Conservation (phyloP, 2,888 invertebrate species). For the Neoscelio sp. region DNA sequence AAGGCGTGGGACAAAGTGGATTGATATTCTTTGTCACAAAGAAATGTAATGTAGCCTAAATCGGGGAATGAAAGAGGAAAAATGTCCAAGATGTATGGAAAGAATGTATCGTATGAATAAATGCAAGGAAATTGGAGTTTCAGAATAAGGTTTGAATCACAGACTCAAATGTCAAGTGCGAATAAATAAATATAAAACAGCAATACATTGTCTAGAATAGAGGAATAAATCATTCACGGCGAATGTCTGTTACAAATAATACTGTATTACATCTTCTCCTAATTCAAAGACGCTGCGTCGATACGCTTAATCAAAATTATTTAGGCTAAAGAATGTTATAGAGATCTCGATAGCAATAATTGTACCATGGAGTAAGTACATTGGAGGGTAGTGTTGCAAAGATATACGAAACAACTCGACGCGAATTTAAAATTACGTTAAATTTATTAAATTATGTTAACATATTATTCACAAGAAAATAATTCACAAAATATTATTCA, state of each 20-base stretch:
- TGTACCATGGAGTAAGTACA: constrained; percentile 3
- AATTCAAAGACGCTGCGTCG: constrained; percentile 27
- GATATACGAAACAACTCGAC: constrained; percentile 15
- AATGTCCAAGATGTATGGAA: constrained; percentile 52
- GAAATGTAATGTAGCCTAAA: constrained; percentile 51
- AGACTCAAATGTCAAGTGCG: constrained; percentile 67
- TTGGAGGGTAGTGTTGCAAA: constrained; percentile 5
- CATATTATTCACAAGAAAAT: constrained; percentile 34
- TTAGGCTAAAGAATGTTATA: constrained; percentile 13
- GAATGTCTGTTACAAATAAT: constrained; percentile 44
- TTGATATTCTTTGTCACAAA: constrained; percentile 56
- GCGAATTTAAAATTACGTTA: constrained; percentile 24
- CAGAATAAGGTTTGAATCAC: constrained; percentile 50
- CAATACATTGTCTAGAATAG: constrained; percentile 43
- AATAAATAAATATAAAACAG: constrained; percentile 69
- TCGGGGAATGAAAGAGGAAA: constrained; percentile 46
- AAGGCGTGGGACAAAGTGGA: constrained; percentile 43
- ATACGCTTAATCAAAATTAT: constrained; percentile 42
- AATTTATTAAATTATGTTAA: constrained; percentile 42
- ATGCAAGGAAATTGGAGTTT: constrained; percentile 65
- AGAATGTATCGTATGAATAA: constrained; percentile 67
- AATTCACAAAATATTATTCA: no score
- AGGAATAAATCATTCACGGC: constrained; percentile 64
- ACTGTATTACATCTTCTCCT: constrained; percentile 9
- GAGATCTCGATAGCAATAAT: constrained; percentile 39